These are phyloP conservation scores for Orius insidiosus DNA, from an alignment of 1,140 invertebrate genomes.

Conservation along the genomic window DNA sequence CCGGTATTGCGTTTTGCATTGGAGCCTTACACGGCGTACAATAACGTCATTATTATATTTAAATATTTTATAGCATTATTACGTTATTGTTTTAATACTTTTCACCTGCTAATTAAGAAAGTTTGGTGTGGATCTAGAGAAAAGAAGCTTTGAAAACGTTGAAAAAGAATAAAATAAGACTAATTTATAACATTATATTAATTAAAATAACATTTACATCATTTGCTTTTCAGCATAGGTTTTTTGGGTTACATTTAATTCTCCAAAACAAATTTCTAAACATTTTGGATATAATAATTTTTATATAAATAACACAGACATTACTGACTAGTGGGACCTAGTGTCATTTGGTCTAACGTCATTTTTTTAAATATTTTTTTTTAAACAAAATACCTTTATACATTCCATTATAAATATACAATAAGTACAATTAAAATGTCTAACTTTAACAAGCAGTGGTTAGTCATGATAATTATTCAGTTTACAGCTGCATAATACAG, in stretches of 20 bases:
- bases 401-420: conserved; percentile 5
- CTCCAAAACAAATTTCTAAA: conserved; percentile 13
- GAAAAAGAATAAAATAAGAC: no score
- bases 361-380: conserved; percentile 10
- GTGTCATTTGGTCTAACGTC: conserved; percentile 16
- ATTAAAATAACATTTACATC: conserved; percentile 17
- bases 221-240: conserved; percentile 1
- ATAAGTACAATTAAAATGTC: conserved; percentile 6
- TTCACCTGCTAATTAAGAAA: no score
- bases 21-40: no score
- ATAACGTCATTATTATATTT: no score
- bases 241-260: conserved; percentile 15
- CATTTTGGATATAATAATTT: conserved; percentile 11
- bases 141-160: no score
- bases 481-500: not conserved
- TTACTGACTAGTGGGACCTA: conserved; percentile 18
- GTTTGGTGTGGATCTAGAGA: no score
- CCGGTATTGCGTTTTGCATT: no score
- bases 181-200: conserved; percentile 14
- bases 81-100: no score
- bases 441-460: not conserved
- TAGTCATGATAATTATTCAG: conserved; percentile 2
- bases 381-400: conserved; percentile 13
- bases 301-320: conserved; percentile 17
- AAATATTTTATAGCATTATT: no score